phyloP scores from a whole-genome alignment of 2,888 invertebrate genomes.

The Lycophotia porphyrea region DNA sequence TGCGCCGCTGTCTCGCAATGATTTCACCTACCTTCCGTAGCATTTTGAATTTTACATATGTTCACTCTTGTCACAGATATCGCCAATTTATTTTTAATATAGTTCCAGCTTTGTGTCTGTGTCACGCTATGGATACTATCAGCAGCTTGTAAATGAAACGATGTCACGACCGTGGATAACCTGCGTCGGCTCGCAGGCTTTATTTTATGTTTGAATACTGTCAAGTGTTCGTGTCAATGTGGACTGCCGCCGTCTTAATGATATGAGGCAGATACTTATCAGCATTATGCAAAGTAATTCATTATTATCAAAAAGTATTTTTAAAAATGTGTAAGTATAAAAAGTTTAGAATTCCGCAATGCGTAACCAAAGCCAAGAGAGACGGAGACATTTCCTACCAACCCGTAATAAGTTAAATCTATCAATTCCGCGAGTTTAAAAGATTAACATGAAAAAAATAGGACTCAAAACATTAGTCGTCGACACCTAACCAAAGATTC shows the following conservation, averaged over 20 bases:
- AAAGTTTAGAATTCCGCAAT: slow-evolving; percentile 22
- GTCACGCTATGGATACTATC: slow-evolving; percentile 29
- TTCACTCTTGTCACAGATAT: slow-evolving; percentile 68
- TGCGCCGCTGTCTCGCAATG: slow-evolving; percentile 79
- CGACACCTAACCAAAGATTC: slow-evolving; percentile 67
- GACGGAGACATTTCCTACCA: background rate
- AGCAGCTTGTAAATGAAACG: slow-evolving; percentile 29
- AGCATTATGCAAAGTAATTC: background rate
- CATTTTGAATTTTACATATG: slow-evolving; percentile 80
- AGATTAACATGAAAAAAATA: slow-evolving; percentile 41
- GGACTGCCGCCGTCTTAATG: slow-evolving; percentile 20
- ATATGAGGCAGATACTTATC: slow-evolving; percentile 23
- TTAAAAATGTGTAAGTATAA: background rate
- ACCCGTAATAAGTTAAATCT: background rate
- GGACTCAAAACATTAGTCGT: slow-evolving; percentile 65
- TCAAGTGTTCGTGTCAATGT: slow-evolving; percentile 21
- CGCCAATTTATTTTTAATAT: slow-evolving; percentile 63
- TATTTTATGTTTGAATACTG: slow-evolving; percentile 36
- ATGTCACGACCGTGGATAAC: slow-evolving; percentile 1
- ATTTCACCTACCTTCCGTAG: slow-evolving; percentile 84
- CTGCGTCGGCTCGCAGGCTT: background rate
- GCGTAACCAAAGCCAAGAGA: slow-evolving; percentile 13
- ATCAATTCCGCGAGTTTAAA: slow-evolving; percentile 3
- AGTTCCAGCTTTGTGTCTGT: slow-evolving; percentile 35
- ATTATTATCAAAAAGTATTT: background rate